A percentile compares a stretch with the other conserved stretches of the same genome.
These are phyloP conservation scores for Abrostola triplasia DNA, from an alignment of 2,888 invertebrate genomes.

Conservation along the genomic window DNA sequence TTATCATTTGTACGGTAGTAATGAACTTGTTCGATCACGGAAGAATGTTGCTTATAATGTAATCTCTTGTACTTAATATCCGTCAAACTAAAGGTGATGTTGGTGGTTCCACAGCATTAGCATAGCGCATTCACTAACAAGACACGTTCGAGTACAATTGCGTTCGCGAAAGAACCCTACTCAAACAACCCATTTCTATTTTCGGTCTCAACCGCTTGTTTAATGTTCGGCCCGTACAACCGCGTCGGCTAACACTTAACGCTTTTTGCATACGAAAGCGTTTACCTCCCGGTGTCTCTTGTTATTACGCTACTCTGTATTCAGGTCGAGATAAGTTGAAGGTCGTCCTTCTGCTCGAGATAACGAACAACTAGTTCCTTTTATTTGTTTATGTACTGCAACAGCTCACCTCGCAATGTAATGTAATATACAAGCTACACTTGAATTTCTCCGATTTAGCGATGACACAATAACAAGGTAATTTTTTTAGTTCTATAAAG, in stretches of 20 bases:
- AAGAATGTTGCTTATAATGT: not conserved
- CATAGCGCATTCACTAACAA: slow-evolving; percentile 87
- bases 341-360: slow-evolving; percentile 81
- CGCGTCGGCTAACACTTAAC: slow-evolving; percentile 87
- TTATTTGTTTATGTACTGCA: slow-evolving; percentile 64
- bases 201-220: slow-evolving; percentile 85
- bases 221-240: slow-evolving; percentile 87
- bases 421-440: slow-evolving; percentile 50
- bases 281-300: slow-evolving; percentile 82
- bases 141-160: slow-evolving; percentile 87
- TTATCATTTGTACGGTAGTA: slow-evolving; percentile 18
- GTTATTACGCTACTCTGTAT: slow-evolving; percentile 85
- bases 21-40: slow-evolving; percentile 13
- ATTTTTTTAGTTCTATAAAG: slow-evolving; percentile 61
- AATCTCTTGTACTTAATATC: slow-evolving; percentile 16
- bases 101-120: slow-evolving; percentile 75
- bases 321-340: slow-evolving; percentile 81
- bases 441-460: slow-evolving; percentile 37
- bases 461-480: slow-evolving; percentile 56
- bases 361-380: slow-evolving; percentile 78
- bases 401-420: slow-evolving; percentile 47
- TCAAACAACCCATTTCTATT: slow-evolving; percentile 88
- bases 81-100: slow-evolving; percentile 51
- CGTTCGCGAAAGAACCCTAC: slow-evolving; percentile 88
- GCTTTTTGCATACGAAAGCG: slow-evolving; percentile 88